Evolutionary conservation across 2,888 invertebrate species (phyloP).

Genomic region (Stenodema calcarata): DNA sequence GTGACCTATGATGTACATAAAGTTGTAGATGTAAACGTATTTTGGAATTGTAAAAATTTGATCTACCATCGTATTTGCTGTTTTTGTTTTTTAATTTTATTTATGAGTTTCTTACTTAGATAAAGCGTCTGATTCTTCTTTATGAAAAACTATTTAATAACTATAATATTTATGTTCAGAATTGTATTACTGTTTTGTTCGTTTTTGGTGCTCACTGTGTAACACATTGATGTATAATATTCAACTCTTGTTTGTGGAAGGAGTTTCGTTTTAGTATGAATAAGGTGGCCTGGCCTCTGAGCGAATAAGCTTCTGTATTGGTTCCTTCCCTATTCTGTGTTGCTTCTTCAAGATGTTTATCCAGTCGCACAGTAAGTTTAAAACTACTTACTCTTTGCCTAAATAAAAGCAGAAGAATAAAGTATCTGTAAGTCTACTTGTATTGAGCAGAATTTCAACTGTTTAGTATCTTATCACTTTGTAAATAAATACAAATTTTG

Average conservation of each 20-base stretch:
- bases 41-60: not conserved
- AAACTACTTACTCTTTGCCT: conserved; percentile 10
- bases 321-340: not conserved
- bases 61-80: not conserved
- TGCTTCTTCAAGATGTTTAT: conserved; percentile 7
- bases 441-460: not conserved
- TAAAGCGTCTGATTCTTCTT: not conserved
- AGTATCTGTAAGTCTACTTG: not conserved
- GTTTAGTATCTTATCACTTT: conserved; percentile 6
- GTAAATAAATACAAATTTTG: conserved; percentile 36
- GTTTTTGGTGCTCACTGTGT: conserved; percentile 23
- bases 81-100: not conserved
- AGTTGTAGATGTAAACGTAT: not conserved
- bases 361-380: conserved; percentile 16
- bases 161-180: conserved; percentile 36
- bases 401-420: not conserved
- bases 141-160: not conserved
- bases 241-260: not conserved
- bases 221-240: not conserved
- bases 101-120: not conserved
- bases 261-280: not conserved
- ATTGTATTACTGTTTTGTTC: conserved; percentile 11
- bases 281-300: not conserved
- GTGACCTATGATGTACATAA: conserved; percentile 33
- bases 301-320: not conserved